Evolutionary conservation across 2,888 invertebrate genomes (phyloP).

Genomic region (Cetonia aurata): DNA sequence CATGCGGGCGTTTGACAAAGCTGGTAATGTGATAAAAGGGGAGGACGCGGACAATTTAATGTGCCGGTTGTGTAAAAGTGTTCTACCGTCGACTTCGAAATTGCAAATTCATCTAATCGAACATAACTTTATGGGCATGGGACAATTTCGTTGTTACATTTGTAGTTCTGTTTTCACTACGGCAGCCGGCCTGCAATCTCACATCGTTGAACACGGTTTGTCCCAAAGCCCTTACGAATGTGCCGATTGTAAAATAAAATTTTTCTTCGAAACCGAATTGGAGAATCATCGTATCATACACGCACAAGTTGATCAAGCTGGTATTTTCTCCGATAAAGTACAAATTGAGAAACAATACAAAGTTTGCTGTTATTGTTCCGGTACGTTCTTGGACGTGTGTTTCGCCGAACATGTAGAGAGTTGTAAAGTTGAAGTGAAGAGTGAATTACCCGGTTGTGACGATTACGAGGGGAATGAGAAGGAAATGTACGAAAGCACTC

Average conservation of each 20-base stretch:
- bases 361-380: constrained; percentile 42
- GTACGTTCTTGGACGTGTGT: constrained; percentile 28
- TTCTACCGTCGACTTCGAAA: constrained; percentile 82
- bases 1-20: constrained; percentile 73
- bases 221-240: constrained; percentile 90
- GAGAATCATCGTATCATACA: constrained; percentile 80
- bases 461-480: constrained; percentile 17
- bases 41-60: constrained; percentile 41
- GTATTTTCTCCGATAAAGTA: not conserved
- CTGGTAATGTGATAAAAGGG: constrained; percentile 55
- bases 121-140: constrained; percentile 91
- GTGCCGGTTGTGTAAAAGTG: constrained; percentile 79
- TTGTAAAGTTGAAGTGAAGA: constrained; percentile 43
- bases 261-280: constrained; percentile 91
- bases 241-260: constrained; percentile 83
- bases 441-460: constrained; percentile 24
- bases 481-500: too few species aligned
- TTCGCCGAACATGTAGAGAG: constrained; percentile 39
- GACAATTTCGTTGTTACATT: constrained; percentile 87
- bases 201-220: constrained; percentile 84
- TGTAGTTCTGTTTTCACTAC: constrained; percentile 90
- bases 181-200: constrained; percentile 84
- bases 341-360: constrained; percentile 42
- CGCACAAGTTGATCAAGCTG: constrained; percentile 17
- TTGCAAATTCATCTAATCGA: constrained; percentile 92